Base-by-base conservation (phyloP, 35 echinoderm and acorn worm genomes). In the Nesometra sesokonis region DNA sequence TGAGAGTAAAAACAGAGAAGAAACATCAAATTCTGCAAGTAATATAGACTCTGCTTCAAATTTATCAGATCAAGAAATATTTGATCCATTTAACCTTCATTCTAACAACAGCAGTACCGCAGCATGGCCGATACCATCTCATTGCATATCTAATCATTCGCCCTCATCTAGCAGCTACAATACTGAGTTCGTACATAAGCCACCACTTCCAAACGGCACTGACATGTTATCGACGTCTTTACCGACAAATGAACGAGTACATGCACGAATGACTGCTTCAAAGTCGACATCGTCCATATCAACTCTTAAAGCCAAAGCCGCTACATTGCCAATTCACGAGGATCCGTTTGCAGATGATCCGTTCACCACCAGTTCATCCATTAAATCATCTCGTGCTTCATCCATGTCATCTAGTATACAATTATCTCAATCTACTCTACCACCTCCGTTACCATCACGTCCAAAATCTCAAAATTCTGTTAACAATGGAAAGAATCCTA, bases 331-430 rank as follows among this genome's bases (percentile, higher is more conserved):
- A 17, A 89, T 94, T 38, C 93, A 94, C 76, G 93, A 91, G 3
- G 93, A 94, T 82, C 93, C 93, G 33, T 94, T 94, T 32, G 93
- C 93, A 3, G 93, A 94, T 76, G 89, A 94, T 85, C 93, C 93
- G 83, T 94, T 94, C 46, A 46, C 85, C 7, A 78, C 78, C 29
- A 78, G 80, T n/a, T 94, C 92, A 37, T 85, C 85, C 33, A 88
- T 47, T 76, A 94, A 91, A 46, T 86, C 91, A 93, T 89, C 52
- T 67, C 52, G 23, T 27, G 9, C 52, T 13, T 67, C 52, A 67
- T 11, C 52, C 23, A 43, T 43, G 38, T 43, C 38, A 15, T 43
- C 38, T 43, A 7, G 38, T 43, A 43, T 15, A 43, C 38, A 4
- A 43, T 43, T 43, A 43, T 15, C 38, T 7, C 15, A 4, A 43